These are phyloP conservation scores for Nanorana parkeri DNA, from an alignment of 2,113 vertebrate genomes.

Conservation along the genomic window DNA sequence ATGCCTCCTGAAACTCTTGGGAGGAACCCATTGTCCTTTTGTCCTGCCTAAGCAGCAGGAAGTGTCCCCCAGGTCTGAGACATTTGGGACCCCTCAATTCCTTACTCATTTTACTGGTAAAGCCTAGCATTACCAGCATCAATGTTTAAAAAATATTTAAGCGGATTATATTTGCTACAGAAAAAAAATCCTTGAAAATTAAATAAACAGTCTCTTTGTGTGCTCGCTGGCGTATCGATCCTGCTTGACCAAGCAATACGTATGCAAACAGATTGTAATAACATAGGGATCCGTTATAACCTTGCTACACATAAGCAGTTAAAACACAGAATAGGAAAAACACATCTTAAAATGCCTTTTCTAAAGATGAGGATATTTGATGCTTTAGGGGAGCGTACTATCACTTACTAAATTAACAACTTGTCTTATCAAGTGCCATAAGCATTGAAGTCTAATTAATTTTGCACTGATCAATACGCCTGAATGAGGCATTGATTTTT, in stretches of 20 bases:
- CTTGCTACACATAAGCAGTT: conserved; percentile 33
- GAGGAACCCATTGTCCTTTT: conserved; percentile 82
- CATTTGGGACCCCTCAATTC: conserved; percentile 78
- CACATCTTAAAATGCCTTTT: conserved; percentile 73
- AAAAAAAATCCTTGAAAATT: conserved; percentile 32
- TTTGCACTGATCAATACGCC: conserved; percentile 84
- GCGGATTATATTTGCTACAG: background rate
- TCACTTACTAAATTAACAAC: conserved; percentile 86
- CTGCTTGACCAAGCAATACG: conserved; percentile 32
- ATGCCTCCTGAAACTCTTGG: conserved; percentile 78
- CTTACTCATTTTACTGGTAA: conserved; percentile 64
- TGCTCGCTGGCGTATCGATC: conserved; percentile 29
- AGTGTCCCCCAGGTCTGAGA: conserved; percentile 70
- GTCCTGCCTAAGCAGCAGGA: conserved; percentile 79
- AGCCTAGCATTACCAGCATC: conserved; percentile 14
- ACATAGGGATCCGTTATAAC: conserved; percentile 15
- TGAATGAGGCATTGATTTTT: conserved; percentile 86
- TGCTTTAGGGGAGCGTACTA: conserved; percentile 83
- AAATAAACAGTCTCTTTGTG: conserved; percentile 31
- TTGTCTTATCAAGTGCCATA: conserved; percentile 86
- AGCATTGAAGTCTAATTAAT: conserved; percentile 87
- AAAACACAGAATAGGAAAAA: background rate
- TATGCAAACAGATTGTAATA: conserved; percentile 26
- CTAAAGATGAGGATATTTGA: conserved; percentile 79
- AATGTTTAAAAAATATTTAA: conserved; percentile 38